Base-by-base conservation (phyloP, 2,113 vertebrate genomes). In the Entelurus aequoreus region DNA sequence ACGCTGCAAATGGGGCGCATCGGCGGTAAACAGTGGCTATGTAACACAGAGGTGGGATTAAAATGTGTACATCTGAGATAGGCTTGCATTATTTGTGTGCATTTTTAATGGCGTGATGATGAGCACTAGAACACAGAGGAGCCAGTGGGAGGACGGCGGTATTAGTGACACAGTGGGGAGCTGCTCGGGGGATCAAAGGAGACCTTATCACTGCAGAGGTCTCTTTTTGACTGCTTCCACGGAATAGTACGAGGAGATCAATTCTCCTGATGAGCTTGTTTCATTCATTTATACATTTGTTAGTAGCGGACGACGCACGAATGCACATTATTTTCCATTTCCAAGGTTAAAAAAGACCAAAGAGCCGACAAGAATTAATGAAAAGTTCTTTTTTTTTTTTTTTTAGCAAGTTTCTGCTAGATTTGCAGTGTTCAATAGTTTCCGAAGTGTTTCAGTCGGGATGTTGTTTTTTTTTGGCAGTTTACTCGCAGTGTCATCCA, bases 201-300 rank as follows among this genome's bases (percentile, higher is more conserved):
- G 67, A 62, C 78, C 69, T 76, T 83, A 86, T 83, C 21, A 49
- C 54, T 6, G 63, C 75, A 42, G 75, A 65, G 75, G 49, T 72
- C 63, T 44, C 4, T 16, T 57, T 44, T 11, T 10, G 10, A 16
- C 48, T 19, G 77, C 74, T 72, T 66, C 16, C 40, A 57, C 10
- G 5, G 6, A 57, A 57, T 44, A 44, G 16, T 44, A 16, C 9
- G 54, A 46, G 53, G 60, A 76, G 71, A 85, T 77, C 66, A 73
- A 68, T 60, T 59, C 66, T 70, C 50, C 71, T 51, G 58, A 68
- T 57, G 73, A 74, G 60, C 14, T 1, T 57, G 65, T 69, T 74
- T 79, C 77, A 81, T 79, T 75, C 69, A 80, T 83, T 77, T 79
- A 78, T 82, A 65, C 50, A 69, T 48, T 60, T 67, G 74, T 80